Evolutionary conservation across 1,140 invertebrate genomes (phyloP), one percentile per base, ranked within the genome.

Genomic region (Euwallacea similis): DNA sequence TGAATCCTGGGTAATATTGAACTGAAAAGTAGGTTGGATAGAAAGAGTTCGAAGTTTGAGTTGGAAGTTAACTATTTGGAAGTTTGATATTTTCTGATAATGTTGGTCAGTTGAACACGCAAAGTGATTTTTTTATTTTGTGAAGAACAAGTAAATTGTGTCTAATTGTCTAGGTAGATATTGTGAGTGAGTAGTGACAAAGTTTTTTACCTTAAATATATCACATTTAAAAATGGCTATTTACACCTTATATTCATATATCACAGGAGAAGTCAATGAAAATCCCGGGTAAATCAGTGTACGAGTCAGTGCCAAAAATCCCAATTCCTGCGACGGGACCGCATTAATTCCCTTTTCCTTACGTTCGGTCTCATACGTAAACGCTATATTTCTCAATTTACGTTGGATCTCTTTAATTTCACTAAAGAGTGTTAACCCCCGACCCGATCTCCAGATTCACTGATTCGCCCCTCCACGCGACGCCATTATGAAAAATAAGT

Each of bases 401-500:
- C 68, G 69, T 42, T 63, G 69, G 21, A 60, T 50, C 61, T 71
- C 73, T 69, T 75, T 75, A 76, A 76, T 67, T 76, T 76, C 61
- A 68, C 71, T 63, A 79, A 77, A 77, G 42, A 43, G 63, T 54
- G 47, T 76, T 76, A 72, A 72, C 76, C 72, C 75, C 74, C 77
- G 75, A 74, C 74, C 73, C 58, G 55, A 59, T 64, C 68, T 76
- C 64, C 73, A 76, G 78, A 77, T 76, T 77, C 77, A 78, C 76
- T 78, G 77, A 70, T 56, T 66, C 56, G 41, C 67, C 68, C 70
- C 68, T 55, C 62, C 41, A 60, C 61, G 68, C 72, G 76, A 74
- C 78, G 76, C 78, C 76, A 79, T 79, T 76, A 79, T 75, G 75
- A 73, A 76, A 76, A 75, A 70, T 62, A 77, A 77, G 78, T 76